These are phyloP conservation scores for Cephus pygmeus DNA, from an alignment of 2,888 invertebrate species.

Conservation along the genomic window DNA sequence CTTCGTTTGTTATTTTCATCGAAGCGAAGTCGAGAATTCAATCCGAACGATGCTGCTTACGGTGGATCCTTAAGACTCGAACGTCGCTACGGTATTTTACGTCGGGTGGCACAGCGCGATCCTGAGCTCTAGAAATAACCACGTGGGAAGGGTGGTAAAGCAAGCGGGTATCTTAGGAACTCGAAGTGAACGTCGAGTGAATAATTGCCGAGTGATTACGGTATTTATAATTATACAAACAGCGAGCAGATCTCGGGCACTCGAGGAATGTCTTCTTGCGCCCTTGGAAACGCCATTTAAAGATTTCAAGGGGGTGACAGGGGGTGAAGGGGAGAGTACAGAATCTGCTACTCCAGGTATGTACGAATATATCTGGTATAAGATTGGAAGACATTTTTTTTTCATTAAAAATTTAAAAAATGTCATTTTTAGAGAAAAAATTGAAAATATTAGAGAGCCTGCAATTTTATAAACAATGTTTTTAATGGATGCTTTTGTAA, in stretches of 20 bases:
- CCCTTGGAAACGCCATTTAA: background rate
- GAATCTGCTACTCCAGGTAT: background rate
- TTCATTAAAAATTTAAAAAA: background rate
- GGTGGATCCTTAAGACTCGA: background rate
- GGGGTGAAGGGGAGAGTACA: too few relatives aligned
- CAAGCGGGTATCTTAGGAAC: background rate
- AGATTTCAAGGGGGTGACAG: background rate
- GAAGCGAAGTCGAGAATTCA: background rate
- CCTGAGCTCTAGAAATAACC: background rate
- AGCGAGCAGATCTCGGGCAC: slow-evolving; percentile 1
- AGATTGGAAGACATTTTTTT: background rate
- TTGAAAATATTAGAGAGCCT: too few relatives aligned
- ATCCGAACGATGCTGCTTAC: background rate
- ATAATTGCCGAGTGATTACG: slow-evolving; percentile 9
- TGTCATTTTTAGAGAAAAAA: background rate
- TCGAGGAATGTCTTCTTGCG: background rate
- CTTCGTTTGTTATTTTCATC: background rate
- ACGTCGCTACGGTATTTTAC: background rate
- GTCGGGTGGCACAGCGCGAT: background rate
- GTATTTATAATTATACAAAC: slow-evolving; percentile 18
- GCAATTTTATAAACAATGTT: too few relatives aligned
- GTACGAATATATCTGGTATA: background rate
- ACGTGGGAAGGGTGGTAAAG: background rate
- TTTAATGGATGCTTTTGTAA: too few relatives aligned
- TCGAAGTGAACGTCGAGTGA: slow-evolving; percentile 6